Evolutionary conservation across 2,113 vertebrate species (phyloP).

Genomic region (Cheirogaleus medius): DNA sequence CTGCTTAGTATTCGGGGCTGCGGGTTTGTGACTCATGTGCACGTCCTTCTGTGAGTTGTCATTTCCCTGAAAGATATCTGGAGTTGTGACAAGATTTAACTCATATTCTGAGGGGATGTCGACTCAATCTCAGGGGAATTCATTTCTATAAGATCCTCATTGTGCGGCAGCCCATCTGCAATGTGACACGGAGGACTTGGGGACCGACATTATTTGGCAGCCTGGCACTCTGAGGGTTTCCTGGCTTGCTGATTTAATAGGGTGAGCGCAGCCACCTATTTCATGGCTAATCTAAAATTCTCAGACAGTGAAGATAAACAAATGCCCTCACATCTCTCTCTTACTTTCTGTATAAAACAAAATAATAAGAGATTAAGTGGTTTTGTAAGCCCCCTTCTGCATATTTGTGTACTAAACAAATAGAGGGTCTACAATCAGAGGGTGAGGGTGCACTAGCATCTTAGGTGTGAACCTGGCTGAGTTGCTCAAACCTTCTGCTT

Average conservation of each 20-base stretch:
- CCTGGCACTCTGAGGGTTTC: background rate
- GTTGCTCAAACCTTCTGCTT: background rate
- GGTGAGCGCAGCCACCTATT: background rate
- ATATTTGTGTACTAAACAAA: background rate
- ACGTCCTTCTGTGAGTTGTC: constrained; percentile 41
- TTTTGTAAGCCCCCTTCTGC: background rate
- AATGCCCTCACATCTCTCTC: background rate
- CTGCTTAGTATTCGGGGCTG: constrained; percentile 15
- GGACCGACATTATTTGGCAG: rapidly evolving
- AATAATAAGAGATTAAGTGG: background rate
- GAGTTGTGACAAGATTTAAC: constrained; percentile 13
- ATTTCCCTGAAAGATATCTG: background rate
- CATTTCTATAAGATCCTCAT: background rate
- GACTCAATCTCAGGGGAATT: background rate
- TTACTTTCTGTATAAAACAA: background rate
- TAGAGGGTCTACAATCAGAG: background rate
- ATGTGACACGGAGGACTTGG: background rate
- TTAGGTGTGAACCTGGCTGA: background rate
- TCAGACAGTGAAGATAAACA: background rate
- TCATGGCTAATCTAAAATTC: background rate
- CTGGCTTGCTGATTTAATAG: background rate
- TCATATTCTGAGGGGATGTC: background rate
- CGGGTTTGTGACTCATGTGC: constrained; percentile 33
- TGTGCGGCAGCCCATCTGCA: background rate
- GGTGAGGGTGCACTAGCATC: background rate